phyloP scores from a whole-genome alignment of 2,797 vertebrate genomes.

The Alectoris magna region DNA sequence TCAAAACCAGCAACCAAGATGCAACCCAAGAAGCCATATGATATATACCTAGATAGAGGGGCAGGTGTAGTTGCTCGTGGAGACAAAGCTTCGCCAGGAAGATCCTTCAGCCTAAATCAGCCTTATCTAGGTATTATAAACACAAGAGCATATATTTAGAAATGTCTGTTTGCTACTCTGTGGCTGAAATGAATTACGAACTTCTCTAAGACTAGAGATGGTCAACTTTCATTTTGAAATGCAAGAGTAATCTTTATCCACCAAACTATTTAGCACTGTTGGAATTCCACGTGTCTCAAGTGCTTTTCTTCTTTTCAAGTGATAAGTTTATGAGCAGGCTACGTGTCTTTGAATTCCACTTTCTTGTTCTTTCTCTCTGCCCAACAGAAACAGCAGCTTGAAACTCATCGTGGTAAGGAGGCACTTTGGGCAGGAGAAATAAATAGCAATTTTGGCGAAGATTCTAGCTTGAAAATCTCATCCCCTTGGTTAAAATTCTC shows the following conservation, averaged over 20 bases:
- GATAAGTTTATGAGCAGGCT: neutral
- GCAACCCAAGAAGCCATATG: accelerated
- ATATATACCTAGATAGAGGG: neutral
- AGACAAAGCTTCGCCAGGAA: neutral
- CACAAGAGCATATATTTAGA: neutral
- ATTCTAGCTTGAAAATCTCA: conserved; percentile 4
- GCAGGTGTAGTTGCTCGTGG: neutral
- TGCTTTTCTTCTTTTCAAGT: neutral
- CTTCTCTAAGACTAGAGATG: neutral
- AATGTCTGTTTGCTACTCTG: neutral
- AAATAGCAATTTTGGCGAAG: neutral
- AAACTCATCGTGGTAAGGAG: neutral
- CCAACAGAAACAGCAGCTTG: conserved; percentile 14
- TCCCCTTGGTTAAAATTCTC: neutral
- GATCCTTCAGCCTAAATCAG: neutral
- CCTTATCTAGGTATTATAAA: neutral
- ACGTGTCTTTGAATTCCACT: neutral
- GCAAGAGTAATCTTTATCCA: neutral
- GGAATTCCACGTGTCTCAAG: neutral
- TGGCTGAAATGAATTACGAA: conserved; percentile 7
- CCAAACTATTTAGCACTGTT: neutral
- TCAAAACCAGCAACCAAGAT: neutral
- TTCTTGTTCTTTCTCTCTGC: neutral
- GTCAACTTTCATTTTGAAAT: conserved; percentile 1
- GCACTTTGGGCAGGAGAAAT: conserved; percentile 19